Conservation (phyloP, 2,113 vertebrate genomes). For the Megalops atlanticus region DNA sequence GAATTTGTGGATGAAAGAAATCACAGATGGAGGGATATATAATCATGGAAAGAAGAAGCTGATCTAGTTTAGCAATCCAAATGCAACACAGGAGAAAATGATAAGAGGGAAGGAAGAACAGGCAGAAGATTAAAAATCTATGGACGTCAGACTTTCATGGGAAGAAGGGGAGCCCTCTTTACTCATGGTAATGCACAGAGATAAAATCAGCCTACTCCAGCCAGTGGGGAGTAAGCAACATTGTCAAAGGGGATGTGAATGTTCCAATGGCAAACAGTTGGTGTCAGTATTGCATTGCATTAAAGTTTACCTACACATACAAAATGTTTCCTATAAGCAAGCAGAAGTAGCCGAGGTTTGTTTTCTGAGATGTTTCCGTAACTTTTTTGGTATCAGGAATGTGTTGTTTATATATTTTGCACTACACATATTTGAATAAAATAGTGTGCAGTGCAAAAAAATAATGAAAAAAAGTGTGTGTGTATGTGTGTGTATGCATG, state of each 20-base stretch:
- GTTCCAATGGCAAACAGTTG: background rate
- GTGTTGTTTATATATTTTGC: no score
- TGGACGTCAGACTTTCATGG: background rate
- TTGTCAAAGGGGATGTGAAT: background rate
- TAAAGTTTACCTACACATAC: background rate
- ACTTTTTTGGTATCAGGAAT: background rate
- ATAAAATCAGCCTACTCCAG: background rate
- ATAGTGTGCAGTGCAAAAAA: no score
- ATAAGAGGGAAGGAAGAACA: background rate
- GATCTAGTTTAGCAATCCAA: background rate
- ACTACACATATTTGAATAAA: no score
- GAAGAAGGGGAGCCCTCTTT: background rate
- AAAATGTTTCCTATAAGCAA: no score
- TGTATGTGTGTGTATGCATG: no score
- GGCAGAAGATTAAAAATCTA: background rate
- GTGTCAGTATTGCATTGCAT: background rate
- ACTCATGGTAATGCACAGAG: background rate
- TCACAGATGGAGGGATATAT: conserved; percentile 6
- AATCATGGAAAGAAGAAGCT: background rate
- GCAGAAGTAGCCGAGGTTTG: no score
- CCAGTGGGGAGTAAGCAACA: background rate
- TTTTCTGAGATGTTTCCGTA: background rate
- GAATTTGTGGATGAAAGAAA: background rate
- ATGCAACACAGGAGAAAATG: conserved; percentile 3
- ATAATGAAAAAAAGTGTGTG: no score